Conservation (phyloP, 2,888 invertebrate species). For the Drepana falcataria region DNA sequence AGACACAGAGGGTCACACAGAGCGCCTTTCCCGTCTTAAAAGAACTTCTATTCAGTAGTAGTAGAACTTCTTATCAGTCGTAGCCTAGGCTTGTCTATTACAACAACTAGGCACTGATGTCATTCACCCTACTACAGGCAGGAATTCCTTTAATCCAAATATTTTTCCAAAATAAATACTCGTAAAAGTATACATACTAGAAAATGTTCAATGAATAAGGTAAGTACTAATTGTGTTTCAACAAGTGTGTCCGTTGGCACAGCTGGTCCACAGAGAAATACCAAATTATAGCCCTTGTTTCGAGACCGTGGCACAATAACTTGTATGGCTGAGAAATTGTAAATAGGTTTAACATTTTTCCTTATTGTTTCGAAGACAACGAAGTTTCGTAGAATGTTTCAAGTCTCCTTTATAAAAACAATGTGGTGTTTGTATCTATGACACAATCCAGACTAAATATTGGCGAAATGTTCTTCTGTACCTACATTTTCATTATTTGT, state of each 20-base stretch:
- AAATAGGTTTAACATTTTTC: neutral
- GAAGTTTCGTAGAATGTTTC: neutral
- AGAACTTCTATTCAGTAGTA: no score
- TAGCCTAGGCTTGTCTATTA: no score
- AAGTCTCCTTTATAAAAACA: no score
- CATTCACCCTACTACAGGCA: neutral
- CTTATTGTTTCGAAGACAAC: neutral
- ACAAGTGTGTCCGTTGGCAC: constrained; percentile 1
- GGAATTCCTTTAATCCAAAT: neutral
- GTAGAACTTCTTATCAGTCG: no score
- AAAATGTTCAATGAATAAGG: constrained; percentile 3
- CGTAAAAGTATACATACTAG: no score
- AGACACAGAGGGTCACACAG: no score
- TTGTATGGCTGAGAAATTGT: neutral
- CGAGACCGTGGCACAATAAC: neutral
- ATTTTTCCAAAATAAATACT: neutral
- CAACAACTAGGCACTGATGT: neutral
- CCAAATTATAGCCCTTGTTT: constrained; percentile 13
- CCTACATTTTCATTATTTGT: no score
- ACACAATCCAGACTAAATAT: no score
- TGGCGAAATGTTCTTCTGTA: no score
- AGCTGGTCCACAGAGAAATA: constrained; percentile 15
- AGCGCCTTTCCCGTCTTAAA: no score
- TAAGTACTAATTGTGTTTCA: constrained; percentile 2
- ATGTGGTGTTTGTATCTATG: no score